Evolutionary conservation across 2,888 invertebrate genomes (phyloP).

Genomic region (Cartodere bifasciata): DNA sequence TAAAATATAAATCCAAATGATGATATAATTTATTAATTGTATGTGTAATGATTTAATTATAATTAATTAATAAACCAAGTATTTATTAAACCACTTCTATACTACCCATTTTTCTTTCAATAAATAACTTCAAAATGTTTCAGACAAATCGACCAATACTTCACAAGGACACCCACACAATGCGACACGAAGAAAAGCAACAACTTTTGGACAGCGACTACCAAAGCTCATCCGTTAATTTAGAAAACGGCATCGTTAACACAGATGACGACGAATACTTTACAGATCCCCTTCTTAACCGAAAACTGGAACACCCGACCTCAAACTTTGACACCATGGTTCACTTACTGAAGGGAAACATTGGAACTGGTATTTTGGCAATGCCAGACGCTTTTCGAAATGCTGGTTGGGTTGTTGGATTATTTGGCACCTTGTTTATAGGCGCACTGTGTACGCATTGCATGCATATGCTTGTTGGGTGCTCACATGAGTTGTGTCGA

Average conservation of each 20-base stretch:
- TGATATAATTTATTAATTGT: too few species aligned
- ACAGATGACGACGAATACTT: constrained; percentile 14
- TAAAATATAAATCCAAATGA: too few species aligned
- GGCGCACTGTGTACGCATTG: constrained; percentile 86
- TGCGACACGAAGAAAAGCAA: constrained; percentile 54
- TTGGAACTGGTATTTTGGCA: constrained; percentile 89
- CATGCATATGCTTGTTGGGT: constrained; percentile 85
- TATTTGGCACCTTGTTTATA: constrained; percentile 68
- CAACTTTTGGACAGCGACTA: constrained; percentile 44
- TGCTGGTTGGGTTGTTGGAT: constrained; percentile 76
- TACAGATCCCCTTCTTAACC: constrained; percentile 50
- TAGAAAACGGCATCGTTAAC: constrained; percentile 15
- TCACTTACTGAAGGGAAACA: constrained; percentile 48
- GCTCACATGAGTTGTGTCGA: constrained; percentile 62
- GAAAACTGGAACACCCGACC: constrained; percentile 64
- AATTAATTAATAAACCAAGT: too few species aligned
- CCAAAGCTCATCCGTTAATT: constrained; percentile 20
- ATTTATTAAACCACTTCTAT: too few species aligned
- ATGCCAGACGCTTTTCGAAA: constrained; percentile 93
- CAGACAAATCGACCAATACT: too few species aligned
- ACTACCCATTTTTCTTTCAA: too few species aligned
- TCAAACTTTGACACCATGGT: constrained; percentile 68
- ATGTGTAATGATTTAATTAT: too few species aligned
- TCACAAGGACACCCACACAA: constrained; percentile 32
- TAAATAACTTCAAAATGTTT: too few species aligned